Evolutionary conservation across 2,797 vertebrate genomes (phyloP), one percentile per base, ranked within the genome.

Genomic region (Propithecus perrieri): DNA sequence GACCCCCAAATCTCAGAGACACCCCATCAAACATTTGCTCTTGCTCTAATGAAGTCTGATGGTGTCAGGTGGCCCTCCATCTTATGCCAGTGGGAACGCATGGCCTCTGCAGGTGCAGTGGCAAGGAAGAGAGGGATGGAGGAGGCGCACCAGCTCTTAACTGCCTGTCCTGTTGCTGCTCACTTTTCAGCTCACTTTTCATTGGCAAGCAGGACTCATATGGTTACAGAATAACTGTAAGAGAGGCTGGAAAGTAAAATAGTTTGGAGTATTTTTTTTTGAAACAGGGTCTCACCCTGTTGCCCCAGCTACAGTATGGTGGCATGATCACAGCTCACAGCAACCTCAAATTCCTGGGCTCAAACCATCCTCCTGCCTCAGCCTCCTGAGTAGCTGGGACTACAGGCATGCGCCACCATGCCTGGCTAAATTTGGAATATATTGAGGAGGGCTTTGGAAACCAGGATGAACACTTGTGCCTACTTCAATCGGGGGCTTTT

Each of bases 91-190:
- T 28, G 38, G 6, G 46, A 28, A 26, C n/a, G n/a, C 10, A 1
- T 11, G 18, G 61, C 12, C 38, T 35, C n/a, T 17, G 24, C 5
- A 10, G 38, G 4, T n/a, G 24, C 20, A 30, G 57, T 10, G 26
- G 35, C 74, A 24, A 8, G 15, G 13, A 5, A 72, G 71, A 72
- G 6, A 0, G 1, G 0, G 1, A 4, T 2, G 30, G 20, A 48
- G 38, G 22, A 83, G 11, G 17, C 4, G 8, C 28, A 50, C 18
- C n/a, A 38, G 76, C 75, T 26, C 30, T 79, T 55, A 79, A 55
- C 50, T 11, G 4, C 5, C 43, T 89, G 20, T 41, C 50, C 33
- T 78, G 20, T 24, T 14, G 4, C 2, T 61, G 75, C 20, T 81
- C 14, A 15, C 15, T 9, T 72, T 74, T 74, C 89, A 33, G 74